phyloP scores from a whole-genome alignment of 1,140 invertebrate species.

The Anastrepha ludens region DNA sequence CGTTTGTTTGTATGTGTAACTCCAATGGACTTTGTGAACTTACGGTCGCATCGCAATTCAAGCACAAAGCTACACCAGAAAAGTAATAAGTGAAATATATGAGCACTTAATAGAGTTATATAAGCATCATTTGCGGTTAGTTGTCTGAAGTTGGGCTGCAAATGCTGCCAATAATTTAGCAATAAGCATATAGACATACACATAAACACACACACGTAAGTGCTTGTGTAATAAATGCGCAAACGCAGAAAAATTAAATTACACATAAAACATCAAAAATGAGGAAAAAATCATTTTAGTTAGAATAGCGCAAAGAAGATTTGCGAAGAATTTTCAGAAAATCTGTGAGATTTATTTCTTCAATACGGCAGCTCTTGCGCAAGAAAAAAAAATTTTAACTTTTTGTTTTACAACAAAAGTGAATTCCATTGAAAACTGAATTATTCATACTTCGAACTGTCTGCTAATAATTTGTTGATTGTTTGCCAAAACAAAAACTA shows the following conservation, averaged over 20 bases:
- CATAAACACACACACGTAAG: neutral
- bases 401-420: no score
- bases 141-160: neutral
- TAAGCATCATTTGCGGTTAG: conserved; percentile 35
- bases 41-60: neutral
- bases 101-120: conserved; percentile 45
- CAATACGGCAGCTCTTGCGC: no score
- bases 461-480: neutral
- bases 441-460: neutral
- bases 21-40: neutral
- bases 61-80: neutral
- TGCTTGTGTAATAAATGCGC: neutral
- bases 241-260: neutral
- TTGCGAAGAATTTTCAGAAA: no score
- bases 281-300: no score
- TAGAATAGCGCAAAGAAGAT: no score
- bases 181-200: neutral
- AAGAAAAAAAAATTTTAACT: no score
- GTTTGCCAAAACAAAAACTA: neutral
- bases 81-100: conserved; percentile 25
- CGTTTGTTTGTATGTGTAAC: neutral
- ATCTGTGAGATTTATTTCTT: no score
- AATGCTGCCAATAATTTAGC: neutral
- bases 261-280: no score
- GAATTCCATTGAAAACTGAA: neutral